A percentile compares a stretch with the other conserved stretches of the same genome.
phyloP scores from a whole-genome alignment of 2,113 vertebrate species.

The Ammodytes dubius region DNA sequence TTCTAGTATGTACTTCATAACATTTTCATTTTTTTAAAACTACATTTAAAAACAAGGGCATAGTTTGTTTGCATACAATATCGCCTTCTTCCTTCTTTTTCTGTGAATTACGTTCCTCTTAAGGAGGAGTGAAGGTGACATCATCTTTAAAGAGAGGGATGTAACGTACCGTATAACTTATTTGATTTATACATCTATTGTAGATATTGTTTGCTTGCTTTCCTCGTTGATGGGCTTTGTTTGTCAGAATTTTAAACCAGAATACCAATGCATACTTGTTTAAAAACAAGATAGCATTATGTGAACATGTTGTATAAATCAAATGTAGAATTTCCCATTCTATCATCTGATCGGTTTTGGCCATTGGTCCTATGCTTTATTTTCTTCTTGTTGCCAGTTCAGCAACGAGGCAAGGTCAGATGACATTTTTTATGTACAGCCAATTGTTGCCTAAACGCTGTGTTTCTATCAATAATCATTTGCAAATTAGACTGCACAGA shows the following conservation, averaged over 20 bases:
- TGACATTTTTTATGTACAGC: slow-evolving; percentile 1
- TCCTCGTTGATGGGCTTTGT: too few species aligned
- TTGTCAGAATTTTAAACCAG: too few species aligned
- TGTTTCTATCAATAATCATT: slow-evolving; percentile 3
- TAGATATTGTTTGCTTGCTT: too few species aligned
- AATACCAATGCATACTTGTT: too few species aligned
- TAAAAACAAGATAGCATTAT: neutral
- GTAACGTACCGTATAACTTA: too few species aligned
- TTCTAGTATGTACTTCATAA: slow-evolving; percentile 21
- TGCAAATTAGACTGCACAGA: neutral
- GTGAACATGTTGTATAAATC: neutral
- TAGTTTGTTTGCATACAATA: neutral
- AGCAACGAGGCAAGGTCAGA: neutral
- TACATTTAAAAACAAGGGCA: too few species aligned
- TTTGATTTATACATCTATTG: too few species aligned
- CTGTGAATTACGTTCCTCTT: neutral
- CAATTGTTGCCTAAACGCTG: neutral
- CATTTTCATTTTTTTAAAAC: neutral
- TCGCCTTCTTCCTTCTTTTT: neutral
- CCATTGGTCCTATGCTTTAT: neutral
- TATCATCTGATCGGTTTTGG: neutral
- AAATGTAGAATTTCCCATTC: neutral
- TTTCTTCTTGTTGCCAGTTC: neutral
- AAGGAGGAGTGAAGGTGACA: neutral
- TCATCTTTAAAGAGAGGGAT: too few species aligned